Conservation (phyloP, 2,113 vertebrate species). For the Aegithalos caudatus region DNA sequence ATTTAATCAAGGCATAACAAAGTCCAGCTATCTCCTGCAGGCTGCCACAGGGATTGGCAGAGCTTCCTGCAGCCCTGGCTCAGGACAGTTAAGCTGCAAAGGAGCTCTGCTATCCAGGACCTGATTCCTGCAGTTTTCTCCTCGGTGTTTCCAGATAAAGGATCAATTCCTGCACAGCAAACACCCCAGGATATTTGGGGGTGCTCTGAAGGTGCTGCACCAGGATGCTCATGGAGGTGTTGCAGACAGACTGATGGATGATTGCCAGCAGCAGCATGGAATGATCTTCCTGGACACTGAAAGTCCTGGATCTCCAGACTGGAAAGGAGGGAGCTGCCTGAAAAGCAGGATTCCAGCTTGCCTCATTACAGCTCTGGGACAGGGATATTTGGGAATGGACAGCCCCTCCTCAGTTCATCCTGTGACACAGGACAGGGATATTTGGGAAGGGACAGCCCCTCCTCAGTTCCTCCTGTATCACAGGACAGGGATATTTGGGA, state of each 20-base stretch:
- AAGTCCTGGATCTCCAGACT: background rate
- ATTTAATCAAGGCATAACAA: constrained; percentile 59
- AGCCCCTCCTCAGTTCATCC: background rate
- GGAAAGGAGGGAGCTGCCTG: background rate
- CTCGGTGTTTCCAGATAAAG: background rate
- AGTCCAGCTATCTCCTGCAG: background rate
- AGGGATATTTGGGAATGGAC: background rate
- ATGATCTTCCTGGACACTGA: background rate
- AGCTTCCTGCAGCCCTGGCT: background rate
- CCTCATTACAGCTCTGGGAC: background rate
- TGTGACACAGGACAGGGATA: background rate
- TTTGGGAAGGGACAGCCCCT: background rate
- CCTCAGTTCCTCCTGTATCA: background rate
- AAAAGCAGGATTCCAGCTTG: background rate
- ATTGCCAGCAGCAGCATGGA: background rate
- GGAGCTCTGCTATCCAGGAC: background rate
- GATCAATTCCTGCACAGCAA: background rate
- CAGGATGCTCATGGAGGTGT: fast-evolving
- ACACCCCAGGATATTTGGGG: background rate
- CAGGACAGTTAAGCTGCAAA: background rate
- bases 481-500: background rate
- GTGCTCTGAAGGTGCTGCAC: fast-evolving
- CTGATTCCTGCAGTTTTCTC: background rate
- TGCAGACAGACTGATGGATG: background rate
- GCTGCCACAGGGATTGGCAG: background rate